Percentiles rank a stretch among this genome's conserved stretches.
phyloP scores from a whole-genome alignment of 2,113 vertebrate genomes.

The Anguilla japonica region DNA sequence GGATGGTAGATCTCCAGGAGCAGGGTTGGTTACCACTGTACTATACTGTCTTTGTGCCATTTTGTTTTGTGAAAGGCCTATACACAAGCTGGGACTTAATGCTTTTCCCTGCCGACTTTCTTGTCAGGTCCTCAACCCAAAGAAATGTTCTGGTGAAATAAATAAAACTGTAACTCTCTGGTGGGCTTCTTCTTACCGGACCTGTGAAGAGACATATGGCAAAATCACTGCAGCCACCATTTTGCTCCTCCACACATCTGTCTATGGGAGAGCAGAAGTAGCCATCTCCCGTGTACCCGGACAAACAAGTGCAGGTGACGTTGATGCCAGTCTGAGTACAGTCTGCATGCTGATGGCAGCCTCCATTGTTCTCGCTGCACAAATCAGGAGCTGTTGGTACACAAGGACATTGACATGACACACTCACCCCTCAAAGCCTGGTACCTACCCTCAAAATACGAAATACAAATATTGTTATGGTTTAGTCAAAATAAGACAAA shows the following conservation, averaged over 20 bases:
- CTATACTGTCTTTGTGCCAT: no score
- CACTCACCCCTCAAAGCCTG: not conserved
- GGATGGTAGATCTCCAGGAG: no score
- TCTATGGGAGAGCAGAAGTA: constrained; percentile 73
- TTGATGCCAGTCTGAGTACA: constrained; percentile 73
- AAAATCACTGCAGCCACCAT: constrained; percentile 85
- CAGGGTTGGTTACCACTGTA: no score
- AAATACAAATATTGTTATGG: not conserved
- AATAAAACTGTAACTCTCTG: no score
- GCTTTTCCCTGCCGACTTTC: no score
- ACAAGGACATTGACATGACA: not conserved
- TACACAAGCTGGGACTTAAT: no score
- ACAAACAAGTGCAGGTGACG: constrained; percentile 73
- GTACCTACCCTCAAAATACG: not conserved
- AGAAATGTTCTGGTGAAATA: no score
- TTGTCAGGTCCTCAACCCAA: no score
- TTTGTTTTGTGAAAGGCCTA: no score
- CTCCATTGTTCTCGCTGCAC: constrained; percentile 74
- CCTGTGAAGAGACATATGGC: constrained; percentile 79
- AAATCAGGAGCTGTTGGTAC: constrained; percentile 70
- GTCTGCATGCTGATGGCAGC: constrained; percentile 75
- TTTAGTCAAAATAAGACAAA: not conserved
- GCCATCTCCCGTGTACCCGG: constrained; percentile 79
- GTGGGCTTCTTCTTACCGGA: constrained; percentile 76
- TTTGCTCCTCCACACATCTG: constrained; percentile 72